phyloP scores from a whole-genome alignment of 2,113 vertebrate species.

The Caranx ignobilis region DNA sequence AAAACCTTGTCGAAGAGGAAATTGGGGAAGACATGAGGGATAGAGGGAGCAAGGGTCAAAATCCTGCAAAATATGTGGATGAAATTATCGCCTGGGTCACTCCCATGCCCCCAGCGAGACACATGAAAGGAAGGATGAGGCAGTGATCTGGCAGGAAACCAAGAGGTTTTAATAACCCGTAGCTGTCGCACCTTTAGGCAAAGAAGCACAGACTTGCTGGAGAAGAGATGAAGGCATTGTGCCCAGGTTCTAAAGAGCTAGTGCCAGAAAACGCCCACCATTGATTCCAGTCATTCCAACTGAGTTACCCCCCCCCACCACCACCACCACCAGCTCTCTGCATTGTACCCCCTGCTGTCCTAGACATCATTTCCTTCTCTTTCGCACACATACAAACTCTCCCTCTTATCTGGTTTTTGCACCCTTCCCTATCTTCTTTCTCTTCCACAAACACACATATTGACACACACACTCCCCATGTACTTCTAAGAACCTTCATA shows the following conservation, averaged over 20 bases:
- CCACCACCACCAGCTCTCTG: neutral
- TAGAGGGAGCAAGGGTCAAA: neutral
- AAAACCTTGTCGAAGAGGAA: neutral
- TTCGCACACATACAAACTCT: conserved; percentile 20
- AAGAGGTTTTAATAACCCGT: conserved; percentile 43
- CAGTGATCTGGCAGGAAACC: conserved; percentile 38
- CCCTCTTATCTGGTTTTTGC: conserved; percentile 56
- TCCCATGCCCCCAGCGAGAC: conserved; percentile 43
- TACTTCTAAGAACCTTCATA: neutral
- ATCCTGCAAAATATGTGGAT: neutral
- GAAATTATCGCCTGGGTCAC: conserved; percentile 37
- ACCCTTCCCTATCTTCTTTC: conserved; percentile 47
- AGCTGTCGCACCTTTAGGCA: conserved; percentile 42
- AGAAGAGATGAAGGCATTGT: conserved; percentile 22
- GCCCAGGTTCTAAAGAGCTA: conserved; percentile 24
- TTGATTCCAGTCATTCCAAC: conserved; percentile 42
- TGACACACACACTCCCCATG: neutral
- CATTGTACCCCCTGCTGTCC: conserved; percentile 56
- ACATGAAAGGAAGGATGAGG: conserved; percentile 29
- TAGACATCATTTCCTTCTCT: conserved; percentile 25
- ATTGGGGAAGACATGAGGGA: neutral
- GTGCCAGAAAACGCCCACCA: conserved; percentile 61
- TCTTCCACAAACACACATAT: neutral
- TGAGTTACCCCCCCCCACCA: neutral
- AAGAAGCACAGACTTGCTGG: conserved; percentile 8